Evolutionary conservation across 2,113 vertebrate genomes (phyloP).

Genomic region (Pollimyrus isidori): DNA sequence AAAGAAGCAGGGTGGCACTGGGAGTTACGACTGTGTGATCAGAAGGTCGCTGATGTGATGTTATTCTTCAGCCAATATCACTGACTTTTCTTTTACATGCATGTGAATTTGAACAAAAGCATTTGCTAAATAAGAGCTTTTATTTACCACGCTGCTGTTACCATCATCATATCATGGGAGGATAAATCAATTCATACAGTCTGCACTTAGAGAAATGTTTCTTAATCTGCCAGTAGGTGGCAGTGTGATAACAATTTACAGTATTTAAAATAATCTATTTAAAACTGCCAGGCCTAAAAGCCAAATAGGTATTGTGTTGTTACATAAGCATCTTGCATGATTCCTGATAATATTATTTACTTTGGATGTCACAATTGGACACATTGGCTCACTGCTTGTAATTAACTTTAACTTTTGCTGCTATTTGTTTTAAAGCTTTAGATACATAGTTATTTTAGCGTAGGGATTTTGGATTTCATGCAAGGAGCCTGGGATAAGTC

Average conservation of each 20-base stretch:
- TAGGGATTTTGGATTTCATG: conserved; percentile 6
- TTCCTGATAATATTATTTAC: neutral
- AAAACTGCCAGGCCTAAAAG: too few relatives aligned
- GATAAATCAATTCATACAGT: neutral
- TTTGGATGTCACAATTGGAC: neutral
- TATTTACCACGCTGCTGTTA: too few relatives aligned
- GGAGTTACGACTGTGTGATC: too few relatives aligned
- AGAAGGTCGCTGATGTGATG: too few relatives aligned
- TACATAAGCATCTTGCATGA: too few relatives aligned
- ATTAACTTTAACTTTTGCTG: conserved; percentile 20
- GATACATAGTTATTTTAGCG: conserved; percentile 21
- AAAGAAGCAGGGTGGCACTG: too few relatives aligned
- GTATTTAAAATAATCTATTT: neutral
- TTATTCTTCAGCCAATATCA: too few relatives aligned
- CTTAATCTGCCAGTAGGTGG: neutral
- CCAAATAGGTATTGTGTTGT: too few relatives aligned
- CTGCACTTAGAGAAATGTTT: neutral
- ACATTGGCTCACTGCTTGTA: neutral
- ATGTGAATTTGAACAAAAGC: too few relatives aligned
- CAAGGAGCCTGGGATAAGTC: conserved; percentile 13
- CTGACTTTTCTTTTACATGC: too few relatives aligned
- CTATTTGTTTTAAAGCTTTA: conserved; percentile 21
- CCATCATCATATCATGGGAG: neutral
- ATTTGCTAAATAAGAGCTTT: too few relatives aligned
- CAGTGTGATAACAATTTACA: neutral